Conservation (phyloP, 2,888 invertebrate species). For the Apotomis capreana region DNA sequence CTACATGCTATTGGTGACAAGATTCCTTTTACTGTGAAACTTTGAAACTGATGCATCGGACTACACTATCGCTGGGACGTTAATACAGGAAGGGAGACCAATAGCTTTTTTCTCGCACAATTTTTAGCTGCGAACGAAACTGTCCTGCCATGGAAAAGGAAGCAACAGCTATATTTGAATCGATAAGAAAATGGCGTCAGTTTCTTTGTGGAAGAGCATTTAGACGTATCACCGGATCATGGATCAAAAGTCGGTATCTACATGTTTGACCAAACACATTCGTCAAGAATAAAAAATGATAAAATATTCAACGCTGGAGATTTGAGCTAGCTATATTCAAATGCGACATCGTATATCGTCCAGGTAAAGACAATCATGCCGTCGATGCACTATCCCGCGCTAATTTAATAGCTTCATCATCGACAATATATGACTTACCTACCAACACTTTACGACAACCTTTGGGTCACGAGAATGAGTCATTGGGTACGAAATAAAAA, state of each 20-base stretch:
- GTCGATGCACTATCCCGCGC: no score
- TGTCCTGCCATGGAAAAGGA: no score
- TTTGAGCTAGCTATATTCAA: no score
- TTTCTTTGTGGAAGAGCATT: no score
- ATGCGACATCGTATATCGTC: slow-evolving; percentile 9
- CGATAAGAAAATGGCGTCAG: no score
- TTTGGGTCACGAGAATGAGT: neutral
- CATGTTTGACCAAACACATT: slow-evolving; percentile 11
- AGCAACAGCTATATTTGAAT: no score
- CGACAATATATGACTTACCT: neutral
- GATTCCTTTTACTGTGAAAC: slow-evolving; percentile 23
- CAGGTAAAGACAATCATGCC: slow-evolving; percentile 13
- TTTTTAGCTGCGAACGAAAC: no score
- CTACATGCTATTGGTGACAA: slow-evolving; percentile 2
- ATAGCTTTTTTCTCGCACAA: neutral
- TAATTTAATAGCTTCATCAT: neutral
- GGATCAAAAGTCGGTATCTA: no score
- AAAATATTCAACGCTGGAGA: no score
- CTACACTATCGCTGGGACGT: slow-evolving; percentile 10
- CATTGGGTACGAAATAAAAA: neutral
- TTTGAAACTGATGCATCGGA: slow-evolving; percentile 29
- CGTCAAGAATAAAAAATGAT: no score
- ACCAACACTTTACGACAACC: no score
- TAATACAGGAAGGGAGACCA: slow-evolving; percentile 1
- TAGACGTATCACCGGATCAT: no score